phyloP scores from a whole-genome alignment of 2,888 invertebrate species.

The Tenthredo amoena region DNA sequence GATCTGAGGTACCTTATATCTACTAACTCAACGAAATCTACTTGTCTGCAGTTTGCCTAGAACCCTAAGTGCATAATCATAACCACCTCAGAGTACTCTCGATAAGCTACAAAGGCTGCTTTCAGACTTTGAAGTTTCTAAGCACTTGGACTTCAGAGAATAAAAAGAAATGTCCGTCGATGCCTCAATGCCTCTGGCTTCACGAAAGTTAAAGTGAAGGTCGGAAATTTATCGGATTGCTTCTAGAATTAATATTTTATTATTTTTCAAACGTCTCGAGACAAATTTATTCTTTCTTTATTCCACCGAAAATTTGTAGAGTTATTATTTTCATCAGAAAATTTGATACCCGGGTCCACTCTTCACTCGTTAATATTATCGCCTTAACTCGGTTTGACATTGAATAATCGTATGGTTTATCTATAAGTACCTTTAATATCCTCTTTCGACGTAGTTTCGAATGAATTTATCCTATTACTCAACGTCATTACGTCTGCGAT shows the following conservation, averaged over 20 bases:
- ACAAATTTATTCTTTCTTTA: neutral
- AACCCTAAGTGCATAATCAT: conserved; percentile 18
- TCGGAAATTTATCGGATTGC: neutral
- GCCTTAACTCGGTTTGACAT: neutral
- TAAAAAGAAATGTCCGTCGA: conserved; percentile 5
- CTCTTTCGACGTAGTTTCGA: neutral
- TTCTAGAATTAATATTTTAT: neutral
- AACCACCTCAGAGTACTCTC: conserved; percentile 10
- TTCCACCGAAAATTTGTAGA: neutral
- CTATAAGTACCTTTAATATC: neutral
- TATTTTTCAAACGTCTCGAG: neutral
- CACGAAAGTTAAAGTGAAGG: neutral
- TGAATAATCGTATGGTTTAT: neutral
- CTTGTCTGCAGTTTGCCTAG: neutral
- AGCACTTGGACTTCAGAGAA: neutral
- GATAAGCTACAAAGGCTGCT: conserved; percentile 26
- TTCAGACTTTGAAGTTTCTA: conserved; percentile 12
- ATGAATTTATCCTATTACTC: neutral
- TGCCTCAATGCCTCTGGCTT: neutral
- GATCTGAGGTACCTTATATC: neutral
- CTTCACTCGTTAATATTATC: neutral
- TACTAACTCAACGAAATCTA: neutral
- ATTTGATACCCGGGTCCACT: neutral
- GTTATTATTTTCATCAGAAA: neutral
- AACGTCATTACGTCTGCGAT: neutral